Conservation (phyloP, 2,888 invertebrate genomes). For the Xiphydria camelus region DNA sequence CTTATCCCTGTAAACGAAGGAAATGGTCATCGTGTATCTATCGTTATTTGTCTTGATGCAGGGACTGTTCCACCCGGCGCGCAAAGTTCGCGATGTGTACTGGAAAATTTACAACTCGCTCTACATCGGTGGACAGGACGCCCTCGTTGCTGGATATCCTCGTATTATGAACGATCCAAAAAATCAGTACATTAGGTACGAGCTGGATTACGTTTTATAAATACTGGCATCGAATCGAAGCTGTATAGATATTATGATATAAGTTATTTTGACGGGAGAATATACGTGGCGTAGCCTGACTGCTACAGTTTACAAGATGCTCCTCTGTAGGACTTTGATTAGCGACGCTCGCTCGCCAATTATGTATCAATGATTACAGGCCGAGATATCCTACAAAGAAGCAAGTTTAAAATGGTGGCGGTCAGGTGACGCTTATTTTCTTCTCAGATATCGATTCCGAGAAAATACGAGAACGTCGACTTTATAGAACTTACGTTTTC, state of each 20-base stretch:
- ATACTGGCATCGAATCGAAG: constrained; percentile 2
- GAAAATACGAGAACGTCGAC: too few species aligned
- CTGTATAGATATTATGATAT: constrained; percentile 5
- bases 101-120: constrained; percentile 99
- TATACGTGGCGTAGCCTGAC: background rate
- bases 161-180: constrained; percentile 93
- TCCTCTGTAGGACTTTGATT: too few species aligned
- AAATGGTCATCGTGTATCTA: too few species aligned
- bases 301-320: background rate
- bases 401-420: too few species aligned
- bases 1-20: too few species aligned
- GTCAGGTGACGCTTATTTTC: too few species aligned
- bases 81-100: constrained; percentile 98
- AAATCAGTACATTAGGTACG: constrained; percentile 90
- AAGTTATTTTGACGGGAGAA: background rate
- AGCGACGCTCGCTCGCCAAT: too few species aligned
- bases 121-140: constrained; percentile 98
- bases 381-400: too few species aligned
- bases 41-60: constrained; percentile 60
- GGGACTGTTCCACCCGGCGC: constrained; percentile 98
- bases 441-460: too few species aligned
- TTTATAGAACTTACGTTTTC: too few species aligned
- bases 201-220: constrained; percentile 91
- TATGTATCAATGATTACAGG: too few species aligned
- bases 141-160: constrained; percentile 97